Evolutionary conservation across 2,888 invertebrate genomes (phyloP).

Genomic region (Watsonalla cultraria): DNA sequence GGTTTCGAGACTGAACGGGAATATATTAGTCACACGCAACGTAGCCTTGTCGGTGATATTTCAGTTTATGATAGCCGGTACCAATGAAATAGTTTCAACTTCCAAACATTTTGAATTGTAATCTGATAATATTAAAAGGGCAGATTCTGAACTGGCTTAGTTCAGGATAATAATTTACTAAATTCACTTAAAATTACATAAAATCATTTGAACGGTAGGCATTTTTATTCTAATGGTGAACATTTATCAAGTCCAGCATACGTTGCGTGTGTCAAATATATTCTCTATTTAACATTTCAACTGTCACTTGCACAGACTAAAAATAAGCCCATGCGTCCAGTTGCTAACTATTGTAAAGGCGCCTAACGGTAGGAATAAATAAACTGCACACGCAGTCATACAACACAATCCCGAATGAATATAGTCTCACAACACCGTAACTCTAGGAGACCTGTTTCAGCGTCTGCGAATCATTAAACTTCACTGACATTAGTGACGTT

Average conservation of each 20-base stretch:
- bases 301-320: neutral
- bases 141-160: too few species aligned
- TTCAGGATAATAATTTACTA: too few species aligned
- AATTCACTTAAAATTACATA: too few species aligned
- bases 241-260: too few species aligned
- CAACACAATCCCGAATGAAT: constrained; percentile 6
- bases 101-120: too few species aligned
- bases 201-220: too few species aligned
- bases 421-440: constrained; percentile 23
- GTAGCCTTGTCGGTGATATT: constrained; percentile 6
- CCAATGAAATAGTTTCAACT: too few species aligned
- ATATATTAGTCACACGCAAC: constrained; percentile 4
- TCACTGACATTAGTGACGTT: neutral
- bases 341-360: neutral
- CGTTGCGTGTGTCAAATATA: neutral
- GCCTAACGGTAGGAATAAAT: neutral
- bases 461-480: constrained; percentile 14
- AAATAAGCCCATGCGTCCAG: neutral
- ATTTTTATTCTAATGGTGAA: too few species aligned
- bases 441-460: constrained; percentile 19
- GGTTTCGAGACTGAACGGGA: constrained; percentile 7
- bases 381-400: too few species aligned
- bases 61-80: too few species aligned
- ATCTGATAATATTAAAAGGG: too few species aligned
- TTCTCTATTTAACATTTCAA: neutral